These are phyloP conservation scores for Candidula unifasciata DNA, from an alignment of 2,888 invertebrate species.

Conservation along the genomic window DNA sequence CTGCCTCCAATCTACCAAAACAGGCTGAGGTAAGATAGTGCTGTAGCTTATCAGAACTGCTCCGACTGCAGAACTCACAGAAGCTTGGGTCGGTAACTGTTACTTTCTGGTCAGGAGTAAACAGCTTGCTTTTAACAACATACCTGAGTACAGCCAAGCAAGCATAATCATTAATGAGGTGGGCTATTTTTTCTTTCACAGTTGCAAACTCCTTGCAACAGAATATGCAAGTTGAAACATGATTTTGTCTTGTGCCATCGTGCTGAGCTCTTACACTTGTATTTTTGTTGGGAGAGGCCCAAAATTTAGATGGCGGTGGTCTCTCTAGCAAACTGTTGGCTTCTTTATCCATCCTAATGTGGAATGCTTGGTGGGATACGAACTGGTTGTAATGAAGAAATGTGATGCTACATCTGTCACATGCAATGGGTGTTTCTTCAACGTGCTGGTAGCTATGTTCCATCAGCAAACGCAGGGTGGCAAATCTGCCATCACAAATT, in stretches of 20 bases:
- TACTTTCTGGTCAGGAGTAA: not conserved
- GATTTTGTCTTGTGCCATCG: not conserved
- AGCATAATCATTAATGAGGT: not conserved
- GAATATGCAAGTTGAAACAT: conserved; percentile 3
- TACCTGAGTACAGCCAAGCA: conserved; percentile 7
- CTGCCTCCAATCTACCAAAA: not conserved
- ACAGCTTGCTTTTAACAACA: not conserved
- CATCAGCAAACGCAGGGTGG: conserved; percentile 7
- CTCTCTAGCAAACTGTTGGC: no score
- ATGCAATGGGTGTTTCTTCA: conserved; percentile 19
- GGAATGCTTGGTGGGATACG: conserved; percentile 43
- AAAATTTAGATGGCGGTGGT: not conserved
- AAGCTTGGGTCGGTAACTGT: not conserved
- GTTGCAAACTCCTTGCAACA: not conserved
- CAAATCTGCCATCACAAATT: conserved; percentile 31
- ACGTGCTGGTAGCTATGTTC: conserved; percentile 44
- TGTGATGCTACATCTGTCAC: conserved; percentile 16
- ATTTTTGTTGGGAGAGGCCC: not conserved
- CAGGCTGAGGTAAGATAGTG: conserved; percentile 16
- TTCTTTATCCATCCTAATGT: conserved; percentile 46
- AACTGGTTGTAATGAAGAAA: conserved; percentile 33
- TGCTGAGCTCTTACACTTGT: not conserved
- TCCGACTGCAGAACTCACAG: conserved; percentile 26
- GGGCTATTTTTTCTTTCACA: not conserved
- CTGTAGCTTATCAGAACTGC: not conserved